Base-by-base conservation (phyloP, 2,113 vertebrate genomes). In the Nothobranchius furzeri region DNA sequence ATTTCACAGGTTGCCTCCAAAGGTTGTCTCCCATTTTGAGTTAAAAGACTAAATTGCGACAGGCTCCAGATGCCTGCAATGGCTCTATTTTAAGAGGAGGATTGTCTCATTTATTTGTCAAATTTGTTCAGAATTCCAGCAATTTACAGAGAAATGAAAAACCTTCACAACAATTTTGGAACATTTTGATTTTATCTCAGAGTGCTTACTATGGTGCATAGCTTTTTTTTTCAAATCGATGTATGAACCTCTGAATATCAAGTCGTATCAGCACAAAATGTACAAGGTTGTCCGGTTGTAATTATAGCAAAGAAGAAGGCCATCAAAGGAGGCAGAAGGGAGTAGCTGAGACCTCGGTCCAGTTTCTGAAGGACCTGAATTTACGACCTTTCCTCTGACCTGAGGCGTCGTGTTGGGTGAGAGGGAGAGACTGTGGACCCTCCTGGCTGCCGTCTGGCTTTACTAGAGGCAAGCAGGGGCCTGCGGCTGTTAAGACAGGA, bases 341-440 rank as follows among this genome's bases (percentile, higher is more conserved):
- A 92, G 89, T 70, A 58, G 92, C 88, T 83, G 88, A 91, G 92
- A 92, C 92, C 60, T 93, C 90, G 86, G 88, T 89, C 90, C 89
- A 86, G 82, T 71, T 89, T 93, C 54, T 64, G 53, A 92, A 92
- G 93, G 81, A 88, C 91, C 81, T 94, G 89, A 88, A 95, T 96
- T 96, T 96, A 96, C 90, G 93, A 92, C 83, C 60, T 84, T 88
- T 79, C 91, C 93, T 91, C 90, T 95, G 93, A 95, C 93, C 94
- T 76, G 84, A 78, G 75, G 90, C 85, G 83, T 94, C 91, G 90
- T 91, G 93, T 75, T 90, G 60, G 53, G 59, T 25, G 12, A 49
- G 53, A 58, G 24, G 90, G 57, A 82, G 79, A 89, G 93, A 94
- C 91, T 83, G 91, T 88, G 72, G 76, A 75, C 91, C 92, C 92